Conservation (phyloP, 2,888 invertebrate genomes). For the Gymnocheta viridis region DNA sequence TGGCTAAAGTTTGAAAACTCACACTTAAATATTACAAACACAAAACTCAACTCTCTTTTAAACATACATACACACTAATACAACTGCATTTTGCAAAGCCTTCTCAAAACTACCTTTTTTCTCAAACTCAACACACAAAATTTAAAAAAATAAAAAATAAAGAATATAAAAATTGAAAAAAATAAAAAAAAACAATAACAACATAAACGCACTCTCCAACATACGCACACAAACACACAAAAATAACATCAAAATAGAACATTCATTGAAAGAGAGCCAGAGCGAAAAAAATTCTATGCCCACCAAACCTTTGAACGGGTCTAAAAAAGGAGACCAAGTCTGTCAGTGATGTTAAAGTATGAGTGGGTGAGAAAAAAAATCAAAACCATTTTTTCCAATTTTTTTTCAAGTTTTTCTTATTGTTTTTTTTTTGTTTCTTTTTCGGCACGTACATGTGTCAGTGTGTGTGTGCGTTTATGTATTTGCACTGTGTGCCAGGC, state of each 20-base stretch:
- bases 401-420: conserved; percentile 51
- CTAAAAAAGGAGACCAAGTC: conserved; percentile 37
- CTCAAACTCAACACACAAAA: conserved; percentile 28
- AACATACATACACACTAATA: conserved; percentile 30
- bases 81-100: conserved; percentile 52
- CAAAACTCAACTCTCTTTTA: conserved; percentile 22
- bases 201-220: conserved; percentile 37
- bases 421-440: conserved; percentile 44
- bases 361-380: conserved; percentile 49
- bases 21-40: conserved; percentile 34
- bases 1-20: conserved; percentile 67
- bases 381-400: conserved; percentile 62
- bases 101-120: conserved; percentile 55
- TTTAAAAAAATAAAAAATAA: conserved; percentile 35
- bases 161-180: conserved; percentile 16
- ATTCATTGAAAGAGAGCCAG: conserved; percentile 50
- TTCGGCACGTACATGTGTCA: not conserved
- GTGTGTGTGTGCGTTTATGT: conserved; percentile 8
- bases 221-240: conserved; percentile 11
- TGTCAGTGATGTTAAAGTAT: not conserved
- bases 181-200: conserved; percentile 7
- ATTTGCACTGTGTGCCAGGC: conserved; percentile 1
- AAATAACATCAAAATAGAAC: conserved; percentile 48
- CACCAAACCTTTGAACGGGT: conserved; percentile 53
- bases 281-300: conserved; percentile 38